These are phyloP conservation scores for Ommatoiulus sabulosus DNA, from an alignment of 2,888 invertebrate genomes.

Conservation along the genomic window DNA sequence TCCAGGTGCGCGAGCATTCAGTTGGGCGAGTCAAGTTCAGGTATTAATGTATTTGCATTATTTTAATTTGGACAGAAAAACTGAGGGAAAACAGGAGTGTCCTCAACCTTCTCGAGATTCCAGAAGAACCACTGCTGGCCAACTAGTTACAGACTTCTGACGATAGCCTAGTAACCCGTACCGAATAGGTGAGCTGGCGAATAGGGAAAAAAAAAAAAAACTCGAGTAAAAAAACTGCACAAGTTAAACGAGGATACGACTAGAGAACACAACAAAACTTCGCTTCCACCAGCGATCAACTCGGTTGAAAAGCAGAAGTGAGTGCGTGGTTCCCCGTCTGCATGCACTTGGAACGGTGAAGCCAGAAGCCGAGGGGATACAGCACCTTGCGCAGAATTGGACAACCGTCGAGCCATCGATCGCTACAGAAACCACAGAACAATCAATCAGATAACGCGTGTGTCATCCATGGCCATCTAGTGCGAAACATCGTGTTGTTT, in stretches of 20 bases:
- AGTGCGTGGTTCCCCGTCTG: neutral
- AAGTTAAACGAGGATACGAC: neutral
- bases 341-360: neutral
- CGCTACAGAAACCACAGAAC: no score
- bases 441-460: neutral
- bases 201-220: conserved; percentile 5
- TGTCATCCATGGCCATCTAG: neutral
- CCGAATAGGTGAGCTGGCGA: conserved; percentile 36
- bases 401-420: neutral
- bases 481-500: neutral
- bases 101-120: conserved; percentile 40
- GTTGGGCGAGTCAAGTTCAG: conserved; percentile 36
- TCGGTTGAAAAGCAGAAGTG: conserved; percentile 12
- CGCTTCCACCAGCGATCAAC: neutral
- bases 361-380: neutral
- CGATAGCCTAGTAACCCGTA: conserved; percentile 43
- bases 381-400: neutral
- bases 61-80: conserved; percentile 16
- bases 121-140: conserved; percentile 11
- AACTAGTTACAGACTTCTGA: conserved; percentile 33
- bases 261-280: neutral
- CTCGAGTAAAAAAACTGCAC: neutral
- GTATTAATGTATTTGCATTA: conserved; percentile 5
- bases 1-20: neutral
- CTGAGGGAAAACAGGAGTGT: conserved; percentile 35